Base-by-base conservation (phyloP, 1,140 invertebrate species). In the Pantala flavescens region DNA sequence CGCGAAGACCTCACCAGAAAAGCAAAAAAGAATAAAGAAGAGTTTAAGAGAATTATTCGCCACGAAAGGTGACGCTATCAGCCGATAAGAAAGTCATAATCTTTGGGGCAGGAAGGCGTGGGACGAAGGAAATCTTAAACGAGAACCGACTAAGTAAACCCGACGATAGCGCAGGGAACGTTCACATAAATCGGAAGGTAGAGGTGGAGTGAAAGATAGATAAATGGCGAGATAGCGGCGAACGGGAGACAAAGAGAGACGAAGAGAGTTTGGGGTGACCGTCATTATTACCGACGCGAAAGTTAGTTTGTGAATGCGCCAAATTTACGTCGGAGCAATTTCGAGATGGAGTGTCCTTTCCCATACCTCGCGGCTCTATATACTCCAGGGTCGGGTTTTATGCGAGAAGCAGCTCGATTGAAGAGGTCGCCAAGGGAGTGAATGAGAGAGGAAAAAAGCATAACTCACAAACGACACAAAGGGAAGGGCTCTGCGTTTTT, bases 281-380 rank as follows among this genome's bases (percentile, higher is more conserved):
- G 49, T 63, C 49, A 21, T 63, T 63, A 63, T 63, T 63, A 63
- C 49, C n/a, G 5, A 3, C 49, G 49, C 49, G 49, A 63, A 63
- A 63, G 49, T 63, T 63, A 63, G 49, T 63, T 63, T 63, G 49
- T 63, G n/a, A 63, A 63, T 12, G 49, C 49, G 49, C 49, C 49
- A 63, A 63, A 63, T 63, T 63, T 63, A 63, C 49, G 49, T 12
- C 49, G 16, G 14, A 16, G 49, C 49, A 63, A 63, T 63, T 63
- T 63, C 12, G 28, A 63, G 49, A 63, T 63, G 49, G 49, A 63
- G 49, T 63, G 49, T 63, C 49, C 49, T 14, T 21, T 21, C 49
- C 49, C 49, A 7, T 7, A 63, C 49, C 49, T 14, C 49, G 28
- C 28, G 28, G 28, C 28, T 36, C 28, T 36, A 36, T 36, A 36